Percentiles rank a stretch among this genome's conserved stretches.
These are phyloP conservation scores for Lethocerus indicus DNA, from an alignment of 1,140 invertebrate species.

Conservation along the genomic window DNA sequence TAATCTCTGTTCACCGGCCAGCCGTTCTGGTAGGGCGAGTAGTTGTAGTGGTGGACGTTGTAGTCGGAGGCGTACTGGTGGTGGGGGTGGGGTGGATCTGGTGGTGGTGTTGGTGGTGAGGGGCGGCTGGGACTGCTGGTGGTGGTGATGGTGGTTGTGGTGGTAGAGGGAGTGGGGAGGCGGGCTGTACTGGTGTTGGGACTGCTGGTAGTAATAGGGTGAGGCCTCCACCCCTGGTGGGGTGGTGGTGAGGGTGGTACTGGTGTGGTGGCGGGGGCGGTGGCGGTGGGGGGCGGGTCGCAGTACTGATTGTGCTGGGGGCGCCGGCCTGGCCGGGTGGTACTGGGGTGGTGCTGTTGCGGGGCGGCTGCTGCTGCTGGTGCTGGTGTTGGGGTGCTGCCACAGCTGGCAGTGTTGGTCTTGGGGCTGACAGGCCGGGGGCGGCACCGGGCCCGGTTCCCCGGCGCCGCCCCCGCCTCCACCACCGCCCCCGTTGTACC, in stretches of 20 bases:
- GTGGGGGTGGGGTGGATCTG: constrained; percentile 4
- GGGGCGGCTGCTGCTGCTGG: constrained; percentile 7
- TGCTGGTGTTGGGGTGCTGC: too few species aligned
- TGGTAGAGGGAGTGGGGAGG: constrained; percentile 7
- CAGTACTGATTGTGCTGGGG: constrained; percentile 2
- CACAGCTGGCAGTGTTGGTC: constrained; percentile 6
- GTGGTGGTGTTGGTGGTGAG: constrained; percentile 7
- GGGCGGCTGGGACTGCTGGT: too few species aligned
- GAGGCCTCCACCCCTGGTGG: constrained; percentile 13
- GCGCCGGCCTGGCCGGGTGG: constrained; percentile 3
- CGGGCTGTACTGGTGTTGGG: constrained; percentile 7
- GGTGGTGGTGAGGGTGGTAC: constrained; percentile 11
- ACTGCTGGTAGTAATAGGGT: constrained; percentile 12
- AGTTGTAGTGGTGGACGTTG: constrained; percentile 3
- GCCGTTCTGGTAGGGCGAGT: neutral
- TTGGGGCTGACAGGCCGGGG: constrained; percentile 3
- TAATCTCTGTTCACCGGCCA: constrained; percentile 13
- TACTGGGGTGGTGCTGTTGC: constrained; percentile 5
- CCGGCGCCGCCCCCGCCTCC: constrained; percentile 1
- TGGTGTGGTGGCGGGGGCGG: constrained; percentile 4
- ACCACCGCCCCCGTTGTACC: neutral
- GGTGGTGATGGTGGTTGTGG: constrained; percentile 5
- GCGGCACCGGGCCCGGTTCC: constrained; percentile 4
- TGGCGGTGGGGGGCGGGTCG: constrained; percentile 3
- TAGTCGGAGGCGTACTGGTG: constrained; percentile 3